Conservation (phyloP, 2,888 invertebrate genomes). For the Cordilura impudica region DNA sequence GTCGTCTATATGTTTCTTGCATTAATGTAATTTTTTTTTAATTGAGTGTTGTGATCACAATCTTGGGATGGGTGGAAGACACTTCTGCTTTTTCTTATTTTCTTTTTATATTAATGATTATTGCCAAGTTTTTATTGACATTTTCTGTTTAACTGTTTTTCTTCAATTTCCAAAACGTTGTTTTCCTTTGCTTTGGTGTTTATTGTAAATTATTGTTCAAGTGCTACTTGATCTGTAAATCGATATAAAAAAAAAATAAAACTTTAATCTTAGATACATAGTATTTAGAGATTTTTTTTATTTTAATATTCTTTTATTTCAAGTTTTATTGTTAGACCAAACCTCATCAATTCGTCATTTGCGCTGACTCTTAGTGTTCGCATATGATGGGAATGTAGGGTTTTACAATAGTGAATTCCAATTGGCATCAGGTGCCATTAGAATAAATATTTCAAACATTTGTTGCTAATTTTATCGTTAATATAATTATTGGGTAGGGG, state of each 20-base stretch:
- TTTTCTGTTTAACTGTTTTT: slow-evolving; percentile 35
- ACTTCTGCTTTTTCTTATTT: slow-evolving; percentile 22
- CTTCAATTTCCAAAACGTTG: slow-evolving; percentile 24
- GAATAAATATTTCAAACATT: too few relatives aligned
- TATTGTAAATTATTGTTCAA: slow-evolving; percentile 47
- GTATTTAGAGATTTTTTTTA: slow-evolving; percentile 22
- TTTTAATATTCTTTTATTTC: too few relatives aligned
- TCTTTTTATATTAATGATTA: slow-evolving; percentile 37
- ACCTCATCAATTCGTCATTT: slow-evolving; percentile 33
- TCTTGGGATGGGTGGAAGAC: slow-evolving; percentile 48
- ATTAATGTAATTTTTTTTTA: slow-evolving; percentile 24
- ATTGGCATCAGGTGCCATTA: too few relatives aligned
- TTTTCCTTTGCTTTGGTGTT: slow-evolving; percentile 25
- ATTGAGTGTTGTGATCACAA: slow-evolving; percentile 51
- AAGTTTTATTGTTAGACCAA: slow-evolving; percentile 12
- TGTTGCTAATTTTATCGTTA: too few relatives aligned
- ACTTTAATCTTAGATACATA: slow-evolving; percentile 46
- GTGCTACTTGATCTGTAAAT: slow-evolving; percentile 53
- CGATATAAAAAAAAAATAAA: too few relatives aligned
- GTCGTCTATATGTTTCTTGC: too few relatives aligned
- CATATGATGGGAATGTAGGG: slow-evolving; percentile 13
- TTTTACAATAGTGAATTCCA: background rate
- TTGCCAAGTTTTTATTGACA: slow-evolving; percentile 51
- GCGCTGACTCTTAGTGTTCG: slow-evolving; percentile 29
- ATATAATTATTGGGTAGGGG: too few relatives aligned